Conservation (phyloP, 2,888 invertebrate species). For the Oeneis ivallda region DNA sequence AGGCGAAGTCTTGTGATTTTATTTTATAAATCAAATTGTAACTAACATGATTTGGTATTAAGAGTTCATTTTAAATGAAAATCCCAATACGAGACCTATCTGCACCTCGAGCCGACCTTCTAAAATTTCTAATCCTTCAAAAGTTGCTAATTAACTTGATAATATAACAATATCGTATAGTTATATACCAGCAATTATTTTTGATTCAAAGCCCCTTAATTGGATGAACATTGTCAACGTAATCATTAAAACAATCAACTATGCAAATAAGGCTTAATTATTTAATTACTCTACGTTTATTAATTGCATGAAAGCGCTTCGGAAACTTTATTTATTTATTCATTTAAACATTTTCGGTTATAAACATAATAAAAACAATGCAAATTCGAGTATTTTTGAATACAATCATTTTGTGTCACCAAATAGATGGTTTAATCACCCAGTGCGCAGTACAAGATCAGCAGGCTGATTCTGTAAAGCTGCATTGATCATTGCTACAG, state of each 20-base stretch:
- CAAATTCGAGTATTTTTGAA: not conserved
- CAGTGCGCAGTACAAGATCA: no score
- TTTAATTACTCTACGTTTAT: slow-evolving; percentile 21
- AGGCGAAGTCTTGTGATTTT: no score
- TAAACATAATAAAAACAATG: not conserved
- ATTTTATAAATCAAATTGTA: no score
- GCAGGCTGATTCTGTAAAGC: no score
- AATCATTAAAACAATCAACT: slow-evolving; percentile 24
- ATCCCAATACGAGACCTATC: no score
- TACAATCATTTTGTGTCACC: no score
- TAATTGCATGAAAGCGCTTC: slow-evolving; percentile 15
- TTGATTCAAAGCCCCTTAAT: slow-evolving; percentile 22
- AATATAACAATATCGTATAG: not conserved
- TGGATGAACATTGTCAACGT: slow-evolving; percentile 22
- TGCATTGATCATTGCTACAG: no score
- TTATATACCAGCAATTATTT: slow-evolving; percentile 5
- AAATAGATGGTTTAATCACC: no score
- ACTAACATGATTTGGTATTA: no score
- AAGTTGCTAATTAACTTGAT: not conserved
- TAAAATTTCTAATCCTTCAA: not conserved
- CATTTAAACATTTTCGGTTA: slow-evolving; percentile 1
- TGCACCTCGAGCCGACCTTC: not conserved
- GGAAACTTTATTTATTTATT: slow-evolving; percentile 10
- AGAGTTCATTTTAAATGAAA: no score
- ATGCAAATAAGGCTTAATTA: slow-evolving; percentile 23